Base-by-base conservation (phyloP, 2,888 invertebrate species). In the Pelosia muscerda region DNA sequence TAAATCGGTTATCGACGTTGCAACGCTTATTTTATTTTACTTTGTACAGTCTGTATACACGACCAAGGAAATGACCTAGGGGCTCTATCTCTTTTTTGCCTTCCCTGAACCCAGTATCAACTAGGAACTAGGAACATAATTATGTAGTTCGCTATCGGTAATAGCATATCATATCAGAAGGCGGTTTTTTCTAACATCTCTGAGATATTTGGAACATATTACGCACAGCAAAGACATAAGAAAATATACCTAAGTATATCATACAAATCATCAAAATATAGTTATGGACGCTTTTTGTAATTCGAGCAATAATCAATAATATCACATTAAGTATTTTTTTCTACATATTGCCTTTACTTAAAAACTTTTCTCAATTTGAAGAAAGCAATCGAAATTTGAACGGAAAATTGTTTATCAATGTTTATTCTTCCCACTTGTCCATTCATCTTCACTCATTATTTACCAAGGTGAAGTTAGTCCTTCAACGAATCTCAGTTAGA, bases 401-500 rank as follows among this genome's bases (percentile, higher is more conserved):
- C 1, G 19, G 42, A 19, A 38, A 15, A 31, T 59, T 59, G 5
- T 15, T 59, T 38, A 38, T 19, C 15, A 58, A 31, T 31, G 19
- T 15, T 60, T 23, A 13, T 25, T 19, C n/a, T 4, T 9, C 49
- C 53, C 0, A 28, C 28, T 53, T 28, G 22, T 62, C 22, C 15
- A 62, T 62, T 53, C 23, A 55, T 23, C 34, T 55, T 55, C 23
- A 38, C 23, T 66, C 22, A 53, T 28, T 54, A 42, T 34, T 34
- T 22, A n/a, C 34, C 31, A 56, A 62, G n/a, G 49, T 13, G 15
- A 49, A 15, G 26, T 26, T 31, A 58, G 62, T 68, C 63, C 55
- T 68, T 63, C 38, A 64, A 62, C 22, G 38, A 60, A 63, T 58
- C 61, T 55, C 19, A 58, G 31, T 58, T n/a, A 59, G 55, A 66